Evolutionary conservation across 1,140 invertebrate genomes (phyloP), one percentile per base, ranked within the genome.

Genomic region (Bombus ignitus): DNA sequence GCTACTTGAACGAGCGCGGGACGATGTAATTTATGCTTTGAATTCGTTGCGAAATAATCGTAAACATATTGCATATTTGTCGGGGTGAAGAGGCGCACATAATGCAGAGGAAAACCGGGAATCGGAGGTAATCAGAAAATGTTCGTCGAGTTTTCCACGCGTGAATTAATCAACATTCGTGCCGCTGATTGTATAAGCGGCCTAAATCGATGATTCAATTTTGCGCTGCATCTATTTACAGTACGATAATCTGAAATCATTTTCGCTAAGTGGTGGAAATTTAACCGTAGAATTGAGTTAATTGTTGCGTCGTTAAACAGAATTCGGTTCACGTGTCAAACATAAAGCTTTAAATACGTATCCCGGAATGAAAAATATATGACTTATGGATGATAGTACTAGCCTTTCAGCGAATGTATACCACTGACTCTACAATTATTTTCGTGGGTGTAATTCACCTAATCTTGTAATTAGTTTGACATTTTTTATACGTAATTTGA

Each of bases 41-140:
- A 10, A 0, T 62, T 15, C 6, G 62, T 77, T 83, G 35, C 47
- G 81, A 77, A 78, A 83, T 83, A 78, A 57, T 70, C 39, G 74
- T 83, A 28, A 78, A 57, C 81, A 75, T 22, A 10, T 47, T 39
- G 71, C 59, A 37, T 32, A 65, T 83, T 75, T 62, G 25, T 42
- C 47, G n/a, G 13, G 39, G 68, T 39, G 53, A 73, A 81, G n/a
- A 47, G 10, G 18, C 5, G 47, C 10, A 18, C 25, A 25, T 22
- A 73, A 75, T 22, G 47, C 53, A 32, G 32, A 76, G 22, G 8
- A 28, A 57, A 76, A 15, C 25, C 12, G 12, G 28, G 70, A 39
- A 37, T 13, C 32, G 10, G 25, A 53, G 47, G 9, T n/a, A 81
- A 70, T 28, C 32, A 3, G 28, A 62, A 28, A 62, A 44, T 18